Conservation (phyloP, 2,888 invertebrate species). For the Phalera bucephala region DNA sequence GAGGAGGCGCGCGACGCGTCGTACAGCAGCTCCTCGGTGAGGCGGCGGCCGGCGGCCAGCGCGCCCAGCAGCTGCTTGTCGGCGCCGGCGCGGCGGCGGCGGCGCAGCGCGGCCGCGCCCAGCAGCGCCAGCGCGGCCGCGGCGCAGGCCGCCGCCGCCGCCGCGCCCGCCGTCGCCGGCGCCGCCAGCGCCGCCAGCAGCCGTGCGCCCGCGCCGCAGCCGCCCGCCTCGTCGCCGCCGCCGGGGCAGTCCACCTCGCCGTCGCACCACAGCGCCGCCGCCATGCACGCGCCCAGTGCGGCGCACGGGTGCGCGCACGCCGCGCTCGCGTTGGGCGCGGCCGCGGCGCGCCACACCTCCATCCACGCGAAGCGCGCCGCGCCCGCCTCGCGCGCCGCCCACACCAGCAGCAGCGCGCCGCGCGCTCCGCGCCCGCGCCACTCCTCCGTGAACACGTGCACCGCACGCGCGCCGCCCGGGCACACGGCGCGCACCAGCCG, state of each 20-base stretch:
- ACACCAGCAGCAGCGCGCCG: conserved; percentile 90
- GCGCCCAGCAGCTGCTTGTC: conserved; percentile 84
- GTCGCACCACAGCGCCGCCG: conserved; percentile 89
- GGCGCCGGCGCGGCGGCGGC: conserved; percentile 74
- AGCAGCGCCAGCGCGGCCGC: conserved; percentile 71
- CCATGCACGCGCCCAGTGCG: conserved; percentile 90
- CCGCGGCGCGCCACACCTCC: conserved; percentile 52
- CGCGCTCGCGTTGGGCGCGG: conserved; percentile 47
- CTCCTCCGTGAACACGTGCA: conserved; percentile 91
- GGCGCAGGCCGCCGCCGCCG: conserved; percentile 53
- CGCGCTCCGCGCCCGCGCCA: conserved; percentile 80
- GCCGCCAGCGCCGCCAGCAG: conserved; percentile 82
- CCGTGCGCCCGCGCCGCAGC: conserved; percentile 78
- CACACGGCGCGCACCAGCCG: conserved; percentile 86
- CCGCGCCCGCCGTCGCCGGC: conserved; percentile 86
- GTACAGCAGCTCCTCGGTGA: conserved; percentile 87
- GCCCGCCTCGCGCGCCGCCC: conserved; percentile 92
- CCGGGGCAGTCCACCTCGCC: conserved; percentile 75
- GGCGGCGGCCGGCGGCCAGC: conserved; percentile 84
- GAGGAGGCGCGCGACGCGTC: conserved; percentile 83
- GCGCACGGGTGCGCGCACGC: conserved; percentile 80
- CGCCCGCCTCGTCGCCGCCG: conserved; percentile 83
- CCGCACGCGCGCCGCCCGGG: conserved; percentile 85
- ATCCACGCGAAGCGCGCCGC: conserved; percentile 91
- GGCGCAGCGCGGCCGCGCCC: conserved; percentile 81